Conservation (phyloP, 2,797 vertebrate genomes). For the Ciconia nigra region DNA sequence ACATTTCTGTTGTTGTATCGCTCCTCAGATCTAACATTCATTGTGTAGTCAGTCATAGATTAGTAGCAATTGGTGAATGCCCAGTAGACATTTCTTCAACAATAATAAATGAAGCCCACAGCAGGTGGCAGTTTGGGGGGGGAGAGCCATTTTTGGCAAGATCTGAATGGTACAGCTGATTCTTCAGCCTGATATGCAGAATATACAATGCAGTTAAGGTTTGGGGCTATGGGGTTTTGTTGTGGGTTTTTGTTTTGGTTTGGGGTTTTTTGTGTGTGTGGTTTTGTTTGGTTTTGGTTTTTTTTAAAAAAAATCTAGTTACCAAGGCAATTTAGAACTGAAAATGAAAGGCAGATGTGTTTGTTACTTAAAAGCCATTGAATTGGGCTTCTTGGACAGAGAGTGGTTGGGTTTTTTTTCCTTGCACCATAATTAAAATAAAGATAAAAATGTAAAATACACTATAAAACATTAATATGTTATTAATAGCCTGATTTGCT, state of each 20-base stretch:
- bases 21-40: background rate
- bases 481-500: background rate
- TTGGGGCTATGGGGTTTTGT: background rate
- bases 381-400: constrained; percentile 9
- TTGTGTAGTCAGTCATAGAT: background rate
- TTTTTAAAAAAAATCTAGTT: constrained; percentile 71
- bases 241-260: background rate
- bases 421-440: background rate
- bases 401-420: background rate
- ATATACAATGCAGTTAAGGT: constrained; percentile 40
- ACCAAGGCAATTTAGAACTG: constrained; percentile 75
- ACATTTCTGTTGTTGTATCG: background rate
- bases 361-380: background rate
- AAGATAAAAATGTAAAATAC: background rate
- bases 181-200: constrained; percentile 39
- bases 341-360: constrained; percentile 49
- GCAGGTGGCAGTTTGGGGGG: background rate
- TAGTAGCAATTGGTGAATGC: background rate
- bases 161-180: constrained; percentile 5
- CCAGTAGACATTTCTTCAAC: background rate
- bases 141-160: background rate
- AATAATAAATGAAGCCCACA: background rate
- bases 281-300: background rate
- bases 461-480: background rate
- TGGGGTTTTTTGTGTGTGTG: background rate